These are phyloP conservation scores for Chamaetylas fuelleborni DNA, from an alignment of 2,113 vertebrate species.

Conservation along the genomic window DNA sequence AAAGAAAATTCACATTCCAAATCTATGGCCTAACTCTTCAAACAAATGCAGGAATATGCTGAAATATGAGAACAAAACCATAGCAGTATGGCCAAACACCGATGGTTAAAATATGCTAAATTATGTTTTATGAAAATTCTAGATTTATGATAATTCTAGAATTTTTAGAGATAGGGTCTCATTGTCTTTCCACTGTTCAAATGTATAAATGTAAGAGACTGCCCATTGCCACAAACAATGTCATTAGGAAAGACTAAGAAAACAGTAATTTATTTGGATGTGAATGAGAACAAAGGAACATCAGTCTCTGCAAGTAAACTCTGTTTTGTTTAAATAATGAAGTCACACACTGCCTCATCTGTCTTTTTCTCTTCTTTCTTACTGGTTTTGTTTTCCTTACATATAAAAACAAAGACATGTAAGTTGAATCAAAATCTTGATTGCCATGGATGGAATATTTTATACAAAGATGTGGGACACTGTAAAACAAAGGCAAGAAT, in stretches of 20 bases:
- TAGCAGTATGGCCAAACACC: not conserved
- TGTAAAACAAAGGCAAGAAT: not conserved
- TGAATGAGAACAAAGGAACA: not conserved
- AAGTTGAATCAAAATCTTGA: not conserved
- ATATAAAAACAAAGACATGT: not conserved
- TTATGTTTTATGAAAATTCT: not conserved
- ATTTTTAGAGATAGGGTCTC: not conserved
- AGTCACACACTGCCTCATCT: not conserved
- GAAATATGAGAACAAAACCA: not conserved
- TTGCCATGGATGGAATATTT: not conserved
- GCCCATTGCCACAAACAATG: not conserved
- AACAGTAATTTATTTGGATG: not conserved
- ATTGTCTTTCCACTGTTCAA: not conserved
- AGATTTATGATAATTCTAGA: not conserved
- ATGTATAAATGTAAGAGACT: not conserved
- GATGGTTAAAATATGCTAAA: not conserved
- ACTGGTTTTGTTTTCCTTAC: not conserved
- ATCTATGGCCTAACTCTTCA: not conserved
- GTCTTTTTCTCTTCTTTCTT: not conserved
- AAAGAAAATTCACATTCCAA: not conserved
- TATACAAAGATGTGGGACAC: not conserved
- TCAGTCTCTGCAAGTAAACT: not conserved
- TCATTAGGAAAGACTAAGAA: not conserved
- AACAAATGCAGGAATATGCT: not conserved
- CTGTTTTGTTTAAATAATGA: not conserved